Base-by-base conservation (phyloP, 2,888 invertebrate genomes). In the Melanchra persicariae region DNA sequence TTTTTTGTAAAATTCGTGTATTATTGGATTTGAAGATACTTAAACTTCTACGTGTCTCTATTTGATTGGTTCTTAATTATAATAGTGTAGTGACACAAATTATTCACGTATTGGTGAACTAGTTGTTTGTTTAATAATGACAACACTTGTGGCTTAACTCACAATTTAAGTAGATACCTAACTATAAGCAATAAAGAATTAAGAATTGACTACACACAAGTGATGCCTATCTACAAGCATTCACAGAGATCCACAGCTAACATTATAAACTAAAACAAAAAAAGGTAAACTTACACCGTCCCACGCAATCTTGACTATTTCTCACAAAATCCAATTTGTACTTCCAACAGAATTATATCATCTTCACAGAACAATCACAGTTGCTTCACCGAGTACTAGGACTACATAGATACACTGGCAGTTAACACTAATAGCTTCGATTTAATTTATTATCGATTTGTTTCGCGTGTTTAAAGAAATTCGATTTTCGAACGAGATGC, bases 401-500 rank as follows among this genome's bases (percentile, higher is more conserved):
- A 70, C 52, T 40, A 30, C 24, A 54, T 49, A 58, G 15, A 70
- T 67, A 8, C 74, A 77, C 78, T 75, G 61, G 70, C 52, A 68
- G 55, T 58, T 71, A 76, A 68, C 62, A 74, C 24, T 75, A 75
- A 70, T 65, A 30, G 26, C 24, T 64, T 57, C 52, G 47, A 75
- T 77, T 77, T 55, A 67, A 72, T 68, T 65, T 61, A 73, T 57
- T 70, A 82, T 84, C 76, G 72, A 85, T 85, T 84, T 75, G 71
- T 72, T 84, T 86, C 83, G 74, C 76, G 73, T 77, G 58, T 85
- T 82, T 74, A 70, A 74, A 71, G 70, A 65, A 84, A 72, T 75
- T 88, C 81, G 79, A 84, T 86, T 78, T 86, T 87, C 70, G 77
- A 85, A 84, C 70, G 77, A 84, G 85, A 87, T 88, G 87, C 91